These are phyloP conservation scores for Xestoiulus laeticollis DNA, from an alignment of 2,888 invertebrate species.

Conservation along the genomic window DNA sequence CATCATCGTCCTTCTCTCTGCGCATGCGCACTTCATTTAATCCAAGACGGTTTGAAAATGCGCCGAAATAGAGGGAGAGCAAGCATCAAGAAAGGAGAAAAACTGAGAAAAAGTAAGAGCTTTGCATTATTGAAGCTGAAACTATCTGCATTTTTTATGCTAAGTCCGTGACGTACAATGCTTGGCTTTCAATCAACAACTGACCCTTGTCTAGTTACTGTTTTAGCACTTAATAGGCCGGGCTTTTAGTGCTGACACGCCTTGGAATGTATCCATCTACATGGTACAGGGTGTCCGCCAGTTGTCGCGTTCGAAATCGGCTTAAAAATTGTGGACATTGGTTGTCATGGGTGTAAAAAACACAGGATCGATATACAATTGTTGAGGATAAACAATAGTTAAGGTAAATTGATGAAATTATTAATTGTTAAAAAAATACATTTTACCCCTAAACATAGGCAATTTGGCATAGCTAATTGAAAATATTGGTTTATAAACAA, in stretches of 20 bases:
- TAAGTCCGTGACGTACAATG: neutral
- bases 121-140: neutral
- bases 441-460: no score
- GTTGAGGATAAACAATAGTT: no score
- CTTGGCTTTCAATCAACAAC: neutral
- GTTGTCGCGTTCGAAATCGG: no score
- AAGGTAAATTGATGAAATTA: no score
- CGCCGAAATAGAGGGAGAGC: constrained; percentile 17
- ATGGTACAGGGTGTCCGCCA: no score
- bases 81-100: neutral
- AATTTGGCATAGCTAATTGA: no score
- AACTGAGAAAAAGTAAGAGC: neutral
- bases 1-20: neutral
- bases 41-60: constrained; percentile 18
- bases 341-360: no score
- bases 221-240: neutral
- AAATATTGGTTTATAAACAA: no score
- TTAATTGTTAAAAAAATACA: no score
- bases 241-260: neutral
- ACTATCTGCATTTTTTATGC: constrained; percentile 6
- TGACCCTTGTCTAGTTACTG: neutral
- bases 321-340: no score
- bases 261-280: neutral
- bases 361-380: no score
- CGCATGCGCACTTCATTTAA: constrained; percentile 1